phyloP scores from a whole-genome alignment of 2,113 vertebrate species.

The Oncorhynchus clarkii region DNA sequence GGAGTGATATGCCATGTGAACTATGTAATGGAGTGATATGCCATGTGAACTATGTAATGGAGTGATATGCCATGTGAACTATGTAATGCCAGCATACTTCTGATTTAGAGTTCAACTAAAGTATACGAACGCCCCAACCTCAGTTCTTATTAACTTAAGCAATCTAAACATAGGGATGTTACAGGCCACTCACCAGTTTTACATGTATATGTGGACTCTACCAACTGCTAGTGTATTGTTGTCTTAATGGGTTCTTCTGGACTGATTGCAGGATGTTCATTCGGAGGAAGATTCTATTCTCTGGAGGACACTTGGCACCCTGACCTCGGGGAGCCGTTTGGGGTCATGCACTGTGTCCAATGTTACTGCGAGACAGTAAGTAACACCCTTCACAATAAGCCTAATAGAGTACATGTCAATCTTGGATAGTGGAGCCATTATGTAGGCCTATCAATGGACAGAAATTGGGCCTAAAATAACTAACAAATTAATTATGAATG shows the following conservation, averaged over 20 bases:
- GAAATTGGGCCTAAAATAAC: background rate
- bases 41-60: too few species aligned
- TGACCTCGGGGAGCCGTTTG: conserved; percentile 93
- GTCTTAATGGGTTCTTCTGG: background rate
- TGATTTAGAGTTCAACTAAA: too few species aligned
- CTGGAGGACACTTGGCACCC: conserved; percentile 94
- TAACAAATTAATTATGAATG: background rate
- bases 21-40: too few species aligned
- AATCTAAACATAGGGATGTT: too few species aligned
- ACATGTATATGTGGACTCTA: too few species aligned
- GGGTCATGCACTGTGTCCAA: conserved; percentile 92
- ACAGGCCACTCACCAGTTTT: too few species aligned
- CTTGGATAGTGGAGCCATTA: background rate
- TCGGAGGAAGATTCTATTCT: conserved; percentile 86
- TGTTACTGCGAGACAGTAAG: conserved; percentile 90
- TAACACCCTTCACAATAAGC: conserved; percentile 4
- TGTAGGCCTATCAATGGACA: background rate
- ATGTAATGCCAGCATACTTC: too few species aligned
- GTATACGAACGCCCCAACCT: too few species aligned
- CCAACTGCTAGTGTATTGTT: background rate
- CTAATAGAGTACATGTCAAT: background rate
- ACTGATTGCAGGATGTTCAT: conserved; percentile 81
- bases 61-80: too few species aligned
- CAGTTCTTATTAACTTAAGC: too few species aligned
- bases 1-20: too few species aligned